Evolutionary conservation across 2,888 invertebrate genomes (phyloP), one percentile per base, ranked within the genome.

Genomic region (Hemicrepidius hirtus): DNA sequence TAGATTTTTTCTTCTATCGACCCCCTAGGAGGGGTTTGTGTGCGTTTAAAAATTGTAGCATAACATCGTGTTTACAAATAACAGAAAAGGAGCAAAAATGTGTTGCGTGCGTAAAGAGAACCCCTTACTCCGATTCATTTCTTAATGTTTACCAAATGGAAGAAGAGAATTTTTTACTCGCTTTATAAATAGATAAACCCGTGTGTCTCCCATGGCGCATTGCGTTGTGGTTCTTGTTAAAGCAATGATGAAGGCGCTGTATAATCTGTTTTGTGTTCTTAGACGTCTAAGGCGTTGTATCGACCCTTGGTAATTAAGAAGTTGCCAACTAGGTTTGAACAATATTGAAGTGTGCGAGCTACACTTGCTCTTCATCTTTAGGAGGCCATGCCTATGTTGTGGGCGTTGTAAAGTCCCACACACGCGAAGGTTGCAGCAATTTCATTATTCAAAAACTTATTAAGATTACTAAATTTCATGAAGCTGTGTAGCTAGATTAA

Each of bases 251-350:
- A 24, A 70, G 69, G 57, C 65, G 46, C 50, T 53, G 44, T 69
- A 65, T 64, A 70, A 70, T 70, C 70, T 70, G 70, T 70, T 69
- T 60, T 70, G 53, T 64, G 70, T 65, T 70, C 41, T 46, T 64
- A 64, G 64, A 64, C 70, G 64, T 57, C 70, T 70, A 32, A 64
- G 70, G 69, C 69, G 55, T 55, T 55, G 53, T 69, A 69, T 69
- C 69, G 69, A 69, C 69, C 69, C 69, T 50, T 60, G 68, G 63
- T 72, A 72, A 72, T 72, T 72, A 72, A 68, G 68, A 64, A 72
- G 68, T 72, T 72, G 55, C 64, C 67, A 72, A 46, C 69, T 69
- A 69, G 57, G 62, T 71, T 20, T 53, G 24, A 60, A 46, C 68
- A 69, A 69, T 69, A 66, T 57, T 64, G 70, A 70, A 70, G 70